These are phyloP conservation scores for Neria commutata DNA, from an alignment of 2,888 invertebrate genomes.

Conservation along the genomic window DNA sequence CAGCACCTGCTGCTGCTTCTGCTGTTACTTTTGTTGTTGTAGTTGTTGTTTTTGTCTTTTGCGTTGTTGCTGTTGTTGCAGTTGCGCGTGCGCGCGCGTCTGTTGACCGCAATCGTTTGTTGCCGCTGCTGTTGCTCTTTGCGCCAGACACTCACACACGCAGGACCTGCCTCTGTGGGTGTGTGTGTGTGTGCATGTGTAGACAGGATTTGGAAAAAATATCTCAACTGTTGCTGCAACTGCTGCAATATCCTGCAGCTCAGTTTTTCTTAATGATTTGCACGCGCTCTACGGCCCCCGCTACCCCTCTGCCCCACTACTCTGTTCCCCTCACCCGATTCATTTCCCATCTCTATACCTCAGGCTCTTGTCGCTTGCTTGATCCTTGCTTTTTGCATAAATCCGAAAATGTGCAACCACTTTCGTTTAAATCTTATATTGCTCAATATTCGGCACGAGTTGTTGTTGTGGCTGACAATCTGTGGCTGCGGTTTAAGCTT, in stretches of 20 bases:
- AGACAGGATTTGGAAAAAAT: too few species aligned
- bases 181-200: too few species aligned
- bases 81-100: constrained; percentile 40
- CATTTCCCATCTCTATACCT: background rate
- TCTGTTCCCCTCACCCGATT: too few species aligned
- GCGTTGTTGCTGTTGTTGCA: constrained; percentile 37
- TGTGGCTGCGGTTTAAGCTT: too few species aligned
- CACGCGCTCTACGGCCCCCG: background rate
- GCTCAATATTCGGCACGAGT: too few species aligned
- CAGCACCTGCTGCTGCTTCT: too few species aligned
- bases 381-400: background rate
- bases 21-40: constrained; percentile 5
- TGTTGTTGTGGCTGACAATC: too few species aligned
- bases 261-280: constrained; percentile 4
- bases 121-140: constrained; percentile 17
- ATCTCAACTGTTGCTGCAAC: too few species aligned
- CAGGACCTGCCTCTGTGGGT: constrained; percentile 16
- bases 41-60: constrained; percentile 9
- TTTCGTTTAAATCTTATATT: too few species aligned
- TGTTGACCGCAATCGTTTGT: constrained; percentile 49
- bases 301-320: background rate
- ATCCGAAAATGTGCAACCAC: constrained; percentile 43
- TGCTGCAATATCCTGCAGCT: constrained; percentile 19
- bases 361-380: background rate
- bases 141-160: background rate